Conservation (phyloP, 1,140 invertebrate genomes). For the Dryas iulia region DNA sequence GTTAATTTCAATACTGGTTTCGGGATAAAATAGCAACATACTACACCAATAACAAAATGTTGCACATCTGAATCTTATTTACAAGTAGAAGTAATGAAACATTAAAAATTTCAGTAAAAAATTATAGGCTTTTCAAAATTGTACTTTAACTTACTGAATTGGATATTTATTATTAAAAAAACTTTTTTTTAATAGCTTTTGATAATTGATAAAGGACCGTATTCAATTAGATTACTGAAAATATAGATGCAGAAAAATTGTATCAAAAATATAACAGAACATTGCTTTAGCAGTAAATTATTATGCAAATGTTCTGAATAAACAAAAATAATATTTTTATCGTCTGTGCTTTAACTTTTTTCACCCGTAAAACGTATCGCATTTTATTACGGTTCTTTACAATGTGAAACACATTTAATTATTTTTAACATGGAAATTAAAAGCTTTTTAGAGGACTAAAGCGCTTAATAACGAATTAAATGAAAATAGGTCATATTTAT, state of each 20-base stretch:
- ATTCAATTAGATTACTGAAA: neutral
- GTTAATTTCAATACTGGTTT: too few relatives aligned
- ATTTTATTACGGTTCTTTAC: slow-evolving; percentile 39
- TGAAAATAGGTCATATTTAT: slow-evolving; percentile 43
- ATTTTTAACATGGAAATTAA: slow-evolving; percentile 40
- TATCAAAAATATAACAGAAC: neutral
- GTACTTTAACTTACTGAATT: too few relatives aligned
- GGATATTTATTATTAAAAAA: too few relatives aligned
- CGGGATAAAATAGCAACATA: too few relatives aligned
- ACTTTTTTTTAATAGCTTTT: neutral
- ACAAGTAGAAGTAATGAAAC: too few relatives aligned
- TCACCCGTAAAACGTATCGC: slow-evolving; percentile 32
- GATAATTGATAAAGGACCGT: neutral
- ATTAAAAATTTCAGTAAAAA: too few relatives aligned
- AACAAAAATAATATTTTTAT: slow-evolving; percentile 19
- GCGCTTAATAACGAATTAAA: slow-evolving; percentile 40
- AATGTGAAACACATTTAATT: slow-evolving; percentile 40
- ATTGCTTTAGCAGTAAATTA: slow-evolving; percentile 1
- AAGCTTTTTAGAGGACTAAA: slow-evolving; percentile 41
- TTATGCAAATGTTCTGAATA: slow-evolving; percentile 3
- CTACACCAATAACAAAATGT: too few relatives aligned
- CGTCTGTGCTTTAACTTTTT: slow-evolving; percentile 25
- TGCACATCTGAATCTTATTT: too few relatives aligned
- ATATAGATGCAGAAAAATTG: neutral
- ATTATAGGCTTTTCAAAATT: too few relatives aligned